Percentiles rank a stretch among this genome's conserved stretches.
Evolutionary conservation across 2,888 invertebrate species (phyloP).

Genomic region (Acheta domesticus): DNA sequence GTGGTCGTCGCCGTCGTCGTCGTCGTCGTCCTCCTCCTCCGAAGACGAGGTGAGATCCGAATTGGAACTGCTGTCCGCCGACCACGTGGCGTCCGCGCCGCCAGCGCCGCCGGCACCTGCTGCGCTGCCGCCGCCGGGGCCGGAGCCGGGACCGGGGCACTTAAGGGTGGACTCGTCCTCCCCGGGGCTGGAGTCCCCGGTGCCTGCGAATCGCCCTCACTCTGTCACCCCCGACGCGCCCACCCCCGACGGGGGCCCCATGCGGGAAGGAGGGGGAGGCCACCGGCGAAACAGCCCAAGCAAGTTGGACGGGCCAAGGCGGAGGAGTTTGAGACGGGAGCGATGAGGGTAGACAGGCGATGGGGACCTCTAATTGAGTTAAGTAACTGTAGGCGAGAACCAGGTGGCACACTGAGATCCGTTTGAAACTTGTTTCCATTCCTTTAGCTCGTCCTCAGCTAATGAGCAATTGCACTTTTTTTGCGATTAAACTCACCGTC

Average conservation of each 20-base stretch:
- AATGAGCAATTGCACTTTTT: too few species aligned
- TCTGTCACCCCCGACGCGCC: too few species aligned
- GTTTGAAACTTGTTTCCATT: too few species aligned
- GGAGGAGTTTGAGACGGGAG: neutral
- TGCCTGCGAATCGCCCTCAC: conserved; percentile 37
- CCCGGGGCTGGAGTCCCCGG: conserved; percentile 61
- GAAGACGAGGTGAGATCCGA: conserved; percentile 47
- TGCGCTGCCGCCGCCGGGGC: conserved; percentile 48
- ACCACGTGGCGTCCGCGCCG: conserved; percentile 49
- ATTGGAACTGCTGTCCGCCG: conserved; percentile 45
- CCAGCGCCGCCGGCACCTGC: conserved; percentile 44
- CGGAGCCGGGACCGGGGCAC: conserved; percentile 50
- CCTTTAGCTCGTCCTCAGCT: too few species aligned
- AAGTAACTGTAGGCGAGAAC: too few species aligned
- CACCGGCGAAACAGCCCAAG: too few species aligned
- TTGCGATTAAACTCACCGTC: too few species aligned
- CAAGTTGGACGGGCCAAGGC: neutral
- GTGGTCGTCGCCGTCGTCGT: conserved; percentile 18
- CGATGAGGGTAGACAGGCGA: neutral
- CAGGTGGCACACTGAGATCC: too few species aligned
- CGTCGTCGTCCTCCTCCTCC: conserved; percentile 38
- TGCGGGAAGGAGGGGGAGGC: too few species aligned
- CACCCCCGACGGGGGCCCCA: too few species aligned
- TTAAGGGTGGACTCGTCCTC: conserved; percentile 57
- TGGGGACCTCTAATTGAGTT: too few species aligned